Conservation (phyloP, 2,888 invertebrate species). For the Lasioglossum lativentre region DNA sequence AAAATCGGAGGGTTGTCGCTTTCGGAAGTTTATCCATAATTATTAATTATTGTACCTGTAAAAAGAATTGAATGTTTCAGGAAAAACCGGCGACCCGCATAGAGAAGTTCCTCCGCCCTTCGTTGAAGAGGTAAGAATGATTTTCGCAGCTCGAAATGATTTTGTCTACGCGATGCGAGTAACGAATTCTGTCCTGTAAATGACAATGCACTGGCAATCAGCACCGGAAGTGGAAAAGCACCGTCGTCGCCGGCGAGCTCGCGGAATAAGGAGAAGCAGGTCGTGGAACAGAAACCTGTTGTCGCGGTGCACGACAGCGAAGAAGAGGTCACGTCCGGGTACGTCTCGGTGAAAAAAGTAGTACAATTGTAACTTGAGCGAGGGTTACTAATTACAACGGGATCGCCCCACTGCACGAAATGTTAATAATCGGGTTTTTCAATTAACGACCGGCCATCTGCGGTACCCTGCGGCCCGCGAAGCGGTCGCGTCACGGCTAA, state of each 20-base stretch:
- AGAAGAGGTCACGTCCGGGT: slow-evolving; percentile 59
- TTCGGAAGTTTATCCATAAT: no score
- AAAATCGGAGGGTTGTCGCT: no score
- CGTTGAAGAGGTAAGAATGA: slow-evolving; percentile 23
- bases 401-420: slow-evolving; percentile 31
- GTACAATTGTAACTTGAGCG: slow-evolving; percentile 55
- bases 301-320: slow-evolving; percentile 23
- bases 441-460: slow-evolving; percentile 29
- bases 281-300: slow-evolving; percentile 64
- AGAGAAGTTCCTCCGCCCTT: slow-evolving; percentile 2
- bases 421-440: slow-evolving; percentile 50
- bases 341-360: slow-evolving; percentile 65
- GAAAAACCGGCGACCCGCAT: slow-evolving; percentile 31
- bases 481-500: neutral
- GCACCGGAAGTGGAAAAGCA: slow-evolving; percentile 54
- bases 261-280: slow-evolving; percentile 66
- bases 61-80: neutral
- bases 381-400: slow-evolving; percentile 62
- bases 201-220: slow-evolving; percentile 14
- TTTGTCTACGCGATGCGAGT: neutral
- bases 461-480: neutral
- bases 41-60: neutral
- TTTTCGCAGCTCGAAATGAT: neutral
- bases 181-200: neutral
- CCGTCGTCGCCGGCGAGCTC: slow-evolving; percentile 35